These are phyloP conservation scores for Machimus atricapillus DNA, from an alignment of 2,888 invertebrate species.

Conservation along the genomic window DNA sequence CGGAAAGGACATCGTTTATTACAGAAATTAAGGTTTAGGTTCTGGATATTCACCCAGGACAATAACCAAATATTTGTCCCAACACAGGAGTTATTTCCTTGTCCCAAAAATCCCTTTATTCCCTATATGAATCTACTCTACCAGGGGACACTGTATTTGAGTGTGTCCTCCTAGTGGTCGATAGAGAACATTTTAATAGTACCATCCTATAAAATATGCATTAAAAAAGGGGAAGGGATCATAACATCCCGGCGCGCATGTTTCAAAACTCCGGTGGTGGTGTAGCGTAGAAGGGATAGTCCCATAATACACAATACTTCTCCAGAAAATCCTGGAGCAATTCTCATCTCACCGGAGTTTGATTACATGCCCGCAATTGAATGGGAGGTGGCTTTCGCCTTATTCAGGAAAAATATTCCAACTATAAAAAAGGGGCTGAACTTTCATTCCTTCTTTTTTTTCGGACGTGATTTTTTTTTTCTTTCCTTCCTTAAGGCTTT, in stretches of 20 bases:
- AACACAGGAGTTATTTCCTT: not conserved
- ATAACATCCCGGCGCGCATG: not conserved
- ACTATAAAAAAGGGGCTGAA: conserved; percentile 12
- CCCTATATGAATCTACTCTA: not conserved
- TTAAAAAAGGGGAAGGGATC: not conserved
- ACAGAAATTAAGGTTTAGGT: not conserved
- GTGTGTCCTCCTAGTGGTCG: not conserved
- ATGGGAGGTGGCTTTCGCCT: conserved; percentile 9
- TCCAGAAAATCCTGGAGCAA: not conserved
- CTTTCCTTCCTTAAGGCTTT: not conserved
- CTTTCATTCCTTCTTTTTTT: not conserved
- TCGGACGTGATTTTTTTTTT: not conserved
- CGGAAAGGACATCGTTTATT: not conserved
- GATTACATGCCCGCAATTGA: not conserved
- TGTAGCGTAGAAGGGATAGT: not conserved
- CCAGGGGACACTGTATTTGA: not conserved
- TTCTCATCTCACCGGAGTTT: not conserved
- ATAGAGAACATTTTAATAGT: not conserved
- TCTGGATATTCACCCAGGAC: not conserved
- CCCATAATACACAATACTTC: not conserved
- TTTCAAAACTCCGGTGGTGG: not conserved
- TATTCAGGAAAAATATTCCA: not conserved
- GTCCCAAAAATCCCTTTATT: not conserved
- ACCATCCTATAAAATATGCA: not conserved
- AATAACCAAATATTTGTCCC: not conserved